Evolutionary conservation across 2,888 invertebrate genomes (phyloP).

Genomic region (Xestobium rufovillosum): DNA sequence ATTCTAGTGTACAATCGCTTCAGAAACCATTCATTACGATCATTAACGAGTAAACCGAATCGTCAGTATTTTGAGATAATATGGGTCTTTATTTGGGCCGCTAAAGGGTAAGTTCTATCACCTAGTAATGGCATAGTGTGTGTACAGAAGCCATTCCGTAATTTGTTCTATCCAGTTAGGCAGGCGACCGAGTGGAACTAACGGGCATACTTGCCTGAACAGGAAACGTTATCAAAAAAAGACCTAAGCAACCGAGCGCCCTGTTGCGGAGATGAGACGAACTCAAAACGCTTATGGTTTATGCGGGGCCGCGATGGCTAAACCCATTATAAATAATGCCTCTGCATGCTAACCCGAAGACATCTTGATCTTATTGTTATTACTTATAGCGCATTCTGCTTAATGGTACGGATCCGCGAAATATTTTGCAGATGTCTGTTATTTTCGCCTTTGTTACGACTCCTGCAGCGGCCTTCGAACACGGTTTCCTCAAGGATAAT

Average conservation of each 20-base stretch:
- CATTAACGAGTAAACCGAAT: no score
- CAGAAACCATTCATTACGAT: no score
- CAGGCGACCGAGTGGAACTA: conserved; percentile 42
- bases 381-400: conserved; percentile 24
- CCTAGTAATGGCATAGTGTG: conserved; percentile 24
- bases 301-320: conserved; percentile 39
- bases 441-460: conserved; percentile 12
- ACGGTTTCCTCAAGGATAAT: no score
- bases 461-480: no score
- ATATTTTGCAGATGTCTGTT: conserved; percentile 21
- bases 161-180: conserved; percentile 44
- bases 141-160: conserved; percentile 30
- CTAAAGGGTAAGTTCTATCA: conserved; percentile 23
- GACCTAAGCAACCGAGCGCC: conserved; percentile 10
- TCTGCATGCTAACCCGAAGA: conserved; percentile 30
- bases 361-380: conserved; percentile 33
- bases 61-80: no score
- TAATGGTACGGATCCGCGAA: conserved; percentile 25
- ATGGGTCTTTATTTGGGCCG: no score
- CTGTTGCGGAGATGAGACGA: conserved; percentile 15
- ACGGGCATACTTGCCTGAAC: conserved; percentile 31
- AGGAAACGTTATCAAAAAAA: conserved; percentile 36
- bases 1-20: no score
- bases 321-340: conserved; percentile 35
- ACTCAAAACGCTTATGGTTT: conserved; percentile 35